These are phyloP conservation scores for Indicator maculatus DNA, from an alignment of 2,113 vertebrate species.

Conservation along the genomic window DNA sequence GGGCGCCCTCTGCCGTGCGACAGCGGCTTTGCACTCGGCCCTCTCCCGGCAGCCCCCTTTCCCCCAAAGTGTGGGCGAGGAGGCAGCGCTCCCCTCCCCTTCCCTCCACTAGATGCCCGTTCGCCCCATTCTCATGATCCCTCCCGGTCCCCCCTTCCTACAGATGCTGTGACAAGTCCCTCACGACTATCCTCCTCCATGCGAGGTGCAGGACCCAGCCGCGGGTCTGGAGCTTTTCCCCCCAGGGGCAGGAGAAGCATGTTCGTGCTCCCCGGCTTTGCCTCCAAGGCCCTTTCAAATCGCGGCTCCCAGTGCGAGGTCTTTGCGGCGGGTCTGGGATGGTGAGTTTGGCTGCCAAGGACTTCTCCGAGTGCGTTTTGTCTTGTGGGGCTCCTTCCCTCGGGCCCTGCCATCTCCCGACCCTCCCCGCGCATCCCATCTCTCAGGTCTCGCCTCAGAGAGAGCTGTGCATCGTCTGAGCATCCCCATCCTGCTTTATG, in stretches of 20 bases:
- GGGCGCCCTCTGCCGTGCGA: constrained; percentile 30
- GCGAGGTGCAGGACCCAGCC: not conserved
- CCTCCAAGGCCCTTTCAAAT: constrained; percentile 44
- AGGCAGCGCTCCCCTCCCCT: not conserved
- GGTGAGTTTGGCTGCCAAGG: constrained; percentile 22
- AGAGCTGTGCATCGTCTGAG: not conserved
- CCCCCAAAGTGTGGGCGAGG: not conserved
- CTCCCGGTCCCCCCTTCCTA: not conserved
- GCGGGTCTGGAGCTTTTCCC: not conserved
- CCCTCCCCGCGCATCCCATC: not conserved
- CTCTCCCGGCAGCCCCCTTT: not conserved
- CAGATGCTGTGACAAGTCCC: not conserved
- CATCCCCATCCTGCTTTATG: not conserved
- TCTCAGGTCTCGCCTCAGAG: not conserved
- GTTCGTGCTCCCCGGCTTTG: constrained; percentile 16
- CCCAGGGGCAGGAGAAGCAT: constrained; percentile 1
- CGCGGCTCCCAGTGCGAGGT: not conserved
- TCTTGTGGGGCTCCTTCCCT: not conserved
- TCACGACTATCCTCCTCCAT: not conserved
- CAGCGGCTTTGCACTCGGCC: not conserved
- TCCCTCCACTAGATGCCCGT: not conserved
- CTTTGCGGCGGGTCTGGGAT: constrained; percentile 22
- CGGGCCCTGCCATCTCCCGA: accelerated
- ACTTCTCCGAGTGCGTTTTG: constrained; percentile 17
- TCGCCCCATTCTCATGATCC: not conserved